These are phyloP conservation scores for Phengaris arion DNA, from an alignment of 2,888 invertebrate species.

Conservation along the genomic window DNA sequence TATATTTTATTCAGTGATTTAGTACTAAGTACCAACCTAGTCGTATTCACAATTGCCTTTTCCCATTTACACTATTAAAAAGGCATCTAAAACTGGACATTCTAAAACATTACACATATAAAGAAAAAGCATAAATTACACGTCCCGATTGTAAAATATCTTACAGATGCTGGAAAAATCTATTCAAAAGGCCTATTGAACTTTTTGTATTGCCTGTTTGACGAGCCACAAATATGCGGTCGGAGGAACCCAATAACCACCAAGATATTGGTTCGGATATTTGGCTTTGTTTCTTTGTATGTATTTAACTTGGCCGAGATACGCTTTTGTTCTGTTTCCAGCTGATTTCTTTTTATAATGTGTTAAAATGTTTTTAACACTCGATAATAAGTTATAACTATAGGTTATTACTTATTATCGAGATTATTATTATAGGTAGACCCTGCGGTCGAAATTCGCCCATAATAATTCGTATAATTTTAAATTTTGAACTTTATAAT, in stretches of 20 bases:
- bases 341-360: not conserved
- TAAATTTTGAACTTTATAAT: no score
- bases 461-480: no score
- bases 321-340: constrained; percentile 18
- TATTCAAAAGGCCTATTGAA: not conserved
- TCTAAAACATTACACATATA: not conserved
- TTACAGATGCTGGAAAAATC: not conserved
- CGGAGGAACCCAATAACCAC: not conserved
- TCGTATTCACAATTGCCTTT: no score
- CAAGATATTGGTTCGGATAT: constrained; percentile 12
- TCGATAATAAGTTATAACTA: not conserved
- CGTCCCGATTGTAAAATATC: not conserved
- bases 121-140: not conserved
- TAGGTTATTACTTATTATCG: no score
- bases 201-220: not conserved
- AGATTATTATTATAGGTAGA: no score
- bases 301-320: not conserved
- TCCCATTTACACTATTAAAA: not conserved
- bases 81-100: not conserved
- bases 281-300: not conserved
- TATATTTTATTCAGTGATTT: no score
- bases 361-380: not conserved
- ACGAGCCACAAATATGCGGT: constrained; percentile 9
- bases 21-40: no score
- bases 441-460: no score